Base-by-base conservation (phyloP, 2,113 vertebrate species). In the Uropsilus gracilis region DNA sequence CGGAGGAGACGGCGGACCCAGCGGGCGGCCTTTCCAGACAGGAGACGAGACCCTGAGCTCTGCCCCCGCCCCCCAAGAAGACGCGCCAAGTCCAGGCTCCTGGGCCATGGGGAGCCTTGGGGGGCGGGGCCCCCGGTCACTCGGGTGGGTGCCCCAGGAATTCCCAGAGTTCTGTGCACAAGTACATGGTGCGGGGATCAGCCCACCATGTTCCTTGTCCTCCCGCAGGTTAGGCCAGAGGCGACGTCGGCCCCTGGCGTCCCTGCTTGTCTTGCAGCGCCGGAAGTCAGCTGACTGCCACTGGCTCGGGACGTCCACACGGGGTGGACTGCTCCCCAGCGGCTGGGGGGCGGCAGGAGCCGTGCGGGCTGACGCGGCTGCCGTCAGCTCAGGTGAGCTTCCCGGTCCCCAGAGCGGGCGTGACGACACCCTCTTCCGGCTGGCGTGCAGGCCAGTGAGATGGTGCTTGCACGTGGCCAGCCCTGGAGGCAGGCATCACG, bases 171-270 rank as follows among this genome's bases (percentile, higher is more conserved):
- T 42, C 10, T 14, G 32, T 20, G 6, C 26, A 26, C 34, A 50
- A 9, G n/a, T n/a, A 17, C 39, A 7, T 0, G 4, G 4, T 26
- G 16, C 50, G 26, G 8, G 4, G 44, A 50, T 53, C 12, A 28
- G 57, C 32, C 8, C 14, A 2, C n/a, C n/a, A n/a, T n/a, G n/a
- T n/a, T n/a, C n/a, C n/a, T n/a, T n/a, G n/a, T n/a, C n/a, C n/a
- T n/a, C n/a, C n/a, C n/a, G n/a, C n/a, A n/a, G n/a, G n/a, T n/a
- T n/a, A n/a, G n/a, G n/a, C n/a, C n/a, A n/a, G n/a, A n/a, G n/a
- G n/a, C n/a, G n/a, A n/a, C n/a, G n/a, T n/a, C n/a, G n/a, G n/a
- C n/a, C n/a, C n/a, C n/a, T n/a, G n/a, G n/a, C n/a, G n/a, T n/a
- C n/a, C n/a, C n/a, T n/a, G n/a, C n/a, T n/a, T n/a, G n/a, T n/a